A percentile compares a stretch with the other conserved stretches of the same genome.
These are phyloP conservation scores for Tinamus major DNA, from an alignment of 2,797 vertebrate genomes.

Conservation along the genomic window DNA sequence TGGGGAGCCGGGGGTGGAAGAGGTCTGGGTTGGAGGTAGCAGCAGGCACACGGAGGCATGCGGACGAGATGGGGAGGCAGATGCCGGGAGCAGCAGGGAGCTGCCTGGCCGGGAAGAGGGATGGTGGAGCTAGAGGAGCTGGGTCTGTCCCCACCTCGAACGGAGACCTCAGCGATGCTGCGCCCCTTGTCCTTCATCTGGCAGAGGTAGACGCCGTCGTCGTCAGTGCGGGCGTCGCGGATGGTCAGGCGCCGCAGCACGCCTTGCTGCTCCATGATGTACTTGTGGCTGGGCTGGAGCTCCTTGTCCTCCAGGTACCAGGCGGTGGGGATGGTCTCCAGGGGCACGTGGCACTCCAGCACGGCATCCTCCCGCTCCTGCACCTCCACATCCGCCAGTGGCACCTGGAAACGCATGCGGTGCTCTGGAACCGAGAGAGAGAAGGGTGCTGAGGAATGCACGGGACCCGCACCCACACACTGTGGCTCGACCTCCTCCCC, in stretches of 20 bases:
- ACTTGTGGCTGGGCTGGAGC: constrained; percentile 94
- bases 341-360: constrained; percentile 95
- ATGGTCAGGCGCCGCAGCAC: constrained; percentile 91
- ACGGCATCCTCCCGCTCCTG: constrained; percentile 90
- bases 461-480: not conserved
- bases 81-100: not conserved
- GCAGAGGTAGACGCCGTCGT: constrained; percentile 97
- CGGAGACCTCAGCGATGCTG: constrained; percentile 94
- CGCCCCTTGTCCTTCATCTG: constrained; percentile 96
- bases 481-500: too few species aligned
- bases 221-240: constrained; percentile 90
- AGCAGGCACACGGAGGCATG: not conserved
- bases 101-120: not conserved
- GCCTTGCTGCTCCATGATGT: constrained; percentile 95
- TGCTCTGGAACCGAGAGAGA: constrained; percentile 83
- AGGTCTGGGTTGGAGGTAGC: not conserved
- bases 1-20: not conserved
- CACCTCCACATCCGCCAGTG: constrained; percentile 93
- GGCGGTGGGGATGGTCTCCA: constrained; percentile 91
- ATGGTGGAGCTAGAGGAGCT: not conserved
- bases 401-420: constrained; percentile 90
- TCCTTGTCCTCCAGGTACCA: constrained; percentile 97
- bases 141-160: constrained; percentile 86
- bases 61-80: not conserved
- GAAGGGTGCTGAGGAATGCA: not conserved